A percentile compares a stretch with the other conserved stretches of the same genome.
These are phyloP conservation scores for Hirundo rustica DNA, from an alignment of 2,797 vertebrate species.

Conservation along the genomic window DNA sequence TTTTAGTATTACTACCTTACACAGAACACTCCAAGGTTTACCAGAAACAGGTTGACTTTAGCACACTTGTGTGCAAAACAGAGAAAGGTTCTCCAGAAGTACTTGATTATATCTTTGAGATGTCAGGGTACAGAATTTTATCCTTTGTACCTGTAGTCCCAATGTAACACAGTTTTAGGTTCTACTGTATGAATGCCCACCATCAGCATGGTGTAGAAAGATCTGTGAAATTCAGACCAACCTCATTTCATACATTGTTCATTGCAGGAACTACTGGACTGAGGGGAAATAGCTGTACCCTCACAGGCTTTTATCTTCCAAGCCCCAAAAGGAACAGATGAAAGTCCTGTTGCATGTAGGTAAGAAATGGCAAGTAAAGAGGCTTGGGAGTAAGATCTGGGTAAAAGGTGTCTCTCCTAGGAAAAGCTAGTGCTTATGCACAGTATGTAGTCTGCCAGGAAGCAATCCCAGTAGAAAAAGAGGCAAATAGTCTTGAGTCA, in stretches of 20 bases:
- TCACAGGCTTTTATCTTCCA: background rate
- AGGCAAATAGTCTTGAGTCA: background rate
- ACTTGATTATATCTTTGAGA: background rate
- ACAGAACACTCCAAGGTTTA: background rate
- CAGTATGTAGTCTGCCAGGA: background rate
- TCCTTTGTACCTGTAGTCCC: background rate
- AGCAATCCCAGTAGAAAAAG: background rate
- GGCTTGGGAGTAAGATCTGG: background rate
- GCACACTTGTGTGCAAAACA: background rate
- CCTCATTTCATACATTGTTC: background rate
- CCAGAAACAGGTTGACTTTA: background rate
- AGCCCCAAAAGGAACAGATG: background rate
- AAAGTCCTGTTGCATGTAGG: background rate
- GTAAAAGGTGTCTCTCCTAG: background rate
- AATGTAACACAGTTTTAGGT: background rate
- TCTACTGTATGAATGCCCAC: background rate
- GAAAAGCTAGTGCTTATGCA: background rate
- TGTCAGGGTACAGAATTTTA: background rate
- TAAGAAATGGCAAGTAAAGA: background rate
- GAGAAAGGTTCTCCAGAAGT: background rate
- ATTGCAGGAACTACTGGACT: background rate
- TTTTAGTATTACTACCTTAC: background rate
- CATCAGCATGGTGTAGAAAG: background rate
- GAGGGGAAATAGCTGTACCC: background rate
- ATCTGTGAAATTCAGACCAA: background rate